Evolutionary conservation across 2,113 vertebrate genomes (phyloP), one percentile per base, ranked within the genome.

Genomic region (Gobio gobio): DNA sequence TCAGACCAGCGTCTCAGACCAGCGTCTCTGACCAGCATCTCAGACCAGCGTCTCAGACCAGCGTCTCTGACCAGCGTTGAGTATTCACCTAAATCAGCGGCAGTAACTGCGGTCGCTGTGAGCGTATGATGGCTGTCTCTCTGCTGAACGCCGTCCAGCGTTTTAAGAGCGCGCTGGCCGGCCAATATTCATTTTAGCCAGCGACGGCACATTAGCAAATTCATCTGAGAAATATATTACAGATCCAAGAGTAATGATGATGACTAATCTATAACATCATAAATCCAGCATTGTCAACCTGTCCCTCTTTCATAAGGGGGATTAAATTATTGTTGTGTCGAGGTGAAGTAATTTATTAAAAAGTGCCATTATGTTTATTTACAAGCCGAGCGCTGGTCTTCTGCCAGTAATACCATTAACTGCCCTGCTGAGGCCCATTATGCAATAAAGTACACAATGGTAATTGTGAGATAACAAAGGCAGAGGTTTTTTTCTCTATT

Each of bases 311-410:
- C 93, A 93, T 93, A 94, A 92, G 93, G 90, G 90, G 91, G 92
- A 94, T 94, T 94, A 94, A 93, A 94, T 94, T 93, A 94, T 94
- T 93, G 92, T 91, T 91, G 89, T 93, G 92, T 94, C 91, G 92
- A 91, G 88, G 91, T 89, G 90, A 91, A 70, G 87, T 94, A 93
- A 94, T 95, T 93, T 94, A 94, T 94, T 93, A 93, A 92, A 89
- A 92, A 92, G 91, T 91, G 87, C 87, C 91, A 91, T 92, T 89
- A 88, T 88, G 81, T 87, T 92, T 94, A 94, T 95, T 94, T 95
- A 94, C 93, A 94, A 91, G 92, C 90, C 84, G 61, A 88, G 86
- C 78, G 12, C 91, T 94, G 94, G 93, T 93, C 88, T 7, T 36
- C 83, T 92, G 94, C 94, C 94, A 94, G 90, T 91, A 91, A 93